Evolutionary conservation across 2,113 vertebrate species (phyloP).

Genomic region (Haplotaxodon microlepis): DNA sequence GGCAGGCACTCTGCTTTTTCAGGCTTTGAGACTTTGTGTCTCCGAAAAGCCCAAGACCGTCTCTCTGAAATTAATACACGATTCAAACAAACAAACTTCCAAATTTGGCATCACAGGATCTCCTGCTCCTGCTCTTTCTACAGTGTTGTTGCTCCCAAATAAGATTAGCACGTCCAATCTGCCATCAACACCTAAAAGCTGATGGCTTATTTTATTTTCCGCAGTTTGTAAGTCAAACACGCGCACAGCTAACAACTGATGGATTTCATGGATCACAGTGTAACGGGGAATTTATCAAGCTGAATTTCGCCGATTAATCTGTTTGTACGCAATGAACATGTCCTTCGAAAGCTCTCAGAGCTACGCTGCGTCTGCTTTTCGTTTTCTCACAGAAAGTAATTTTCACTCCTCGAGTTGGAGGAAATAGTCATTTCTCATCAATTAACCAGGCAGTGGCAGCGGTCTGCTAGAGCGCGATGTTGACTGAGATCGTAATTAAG

Average conservation of each 20-base stretch:
- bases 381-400: conserved; percentile 3
- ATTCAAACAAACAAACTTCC: conserved; percentile 44
- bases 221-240: not conserved
- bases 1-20: conserved; percentile 43
- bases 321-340: not conserved
- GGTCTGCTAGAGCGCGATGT: not conserved
- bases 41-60: conserved; percentile 2
- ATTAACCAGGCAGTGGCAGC: not conserved
- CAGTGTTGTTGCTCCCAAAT: not conserved
- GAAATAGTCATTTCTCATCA: conserved; percentile 35
- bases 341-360: not conserved
- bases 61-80: conserved; percentile 25
- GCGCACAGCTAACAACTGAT: not conserved
- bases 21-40: conserved; percentile 45
- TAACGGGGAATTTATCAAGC: conserved; percentile 5
- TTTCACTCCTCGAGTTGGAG: conserved; percentile 9
- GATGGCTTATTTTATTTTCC: conserved; percentile 21
- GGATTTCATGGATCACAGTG: conserved; percentile 24
- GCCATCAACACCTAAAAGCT: conserved; percentile 4
- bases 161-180: conserved; percentile 10
- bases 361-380: conserved; percentile 14
- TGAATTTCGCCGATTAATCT: not conserved
- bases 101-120: not conserved
- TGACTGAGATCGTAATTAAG: conserved; percentile 3
- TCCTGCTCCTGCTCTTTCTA: not conserved